Evolutionary conservation across 2,888 invertebrate genomes (phyloP), one percentile per base, ranked within the genome.

Genomic region (Drosophila macrospina): DNA sequence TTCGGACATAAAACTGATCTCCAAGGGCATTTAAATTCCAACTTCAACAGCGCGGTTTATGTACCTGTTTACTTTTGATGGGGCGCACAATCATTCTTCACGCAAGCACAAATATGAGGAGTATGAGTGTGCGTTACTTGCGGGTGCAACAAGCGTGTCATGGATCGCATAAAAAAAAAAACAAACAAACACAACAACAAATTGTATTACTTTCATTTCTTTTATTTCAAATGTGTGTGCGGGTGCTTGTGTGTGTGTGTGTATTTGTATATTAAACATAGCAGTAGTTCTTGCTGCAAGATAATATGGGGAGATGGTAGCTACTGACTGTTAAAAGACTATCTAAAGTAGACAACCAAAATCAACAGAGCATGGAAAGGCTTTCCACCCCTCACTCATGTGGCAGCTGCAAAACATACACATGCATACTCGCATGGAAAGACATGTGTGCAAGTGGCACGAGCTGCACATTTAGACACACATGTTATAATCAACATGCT

Each of bases 261-360:
- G 5, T 39, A 42, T 62, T 28, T 42, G 39, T 16, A 37, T 56
- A 30, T 36, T 24, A 30, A 44, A 44, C 11, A 34, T 59, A 61
- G 36, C 41, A 37, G 56, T 56, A 56, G 34, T 56, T 56, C 44
- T 56, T 15, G 44, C n/a, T 57, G 47, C 15, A 57, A 47, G 57
- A 28, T 56, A 56, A 57, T 47, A 37, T 45, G 32, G 47, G 47
- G 57, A 47, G 36, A 57, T 32, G 16, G 37, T 39, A 47, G 65
- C 45, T 47, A 62, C 66, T 61, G 68, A 57, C 87, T 84, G 68
- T 78, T 71, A 69, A 84, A 80, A 80, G 74, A 42, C 83, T 80
- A 66, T 86, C 75, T 63, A 45, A 57, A 69, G 78, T 52, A 77
- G 67, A 45, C 64, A 74, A 47, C 56, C 42, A 45, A 79, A 69